A percentile compares a stretch with the other conserved stretches of the same genome.
Evolutionary conservation across 2,797 vertebrate species (phyloP).

Genomic region (Crocodylus rhombifer): DNA sequence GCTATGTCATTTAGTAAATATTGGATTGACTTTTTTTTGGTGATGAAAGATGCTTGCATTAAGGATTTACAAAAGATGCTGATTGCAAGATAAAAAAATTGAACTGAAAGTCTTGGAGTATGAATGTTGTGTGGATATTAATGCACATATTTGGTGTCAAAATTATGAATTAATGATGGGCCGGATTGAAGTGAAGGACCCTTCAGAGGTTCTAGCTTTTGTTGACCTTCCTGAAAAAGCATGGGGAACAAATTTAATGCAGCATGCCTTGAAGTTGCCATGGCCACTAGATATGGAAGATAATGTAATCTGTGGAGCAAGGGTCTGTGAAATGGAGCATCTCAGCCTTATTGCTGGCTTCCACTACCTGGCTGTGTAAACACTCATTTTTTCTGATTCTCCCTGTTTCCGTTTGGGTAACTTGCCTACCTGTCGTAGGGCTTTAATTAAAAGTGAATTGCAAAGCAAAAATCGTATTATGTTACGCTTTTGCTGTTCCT

Average conservation of each 20-base stretch:
- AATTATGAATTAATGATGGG: not conserved
- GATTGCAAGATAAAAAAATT: not conserved
- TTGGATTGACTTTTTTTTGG: not conserved
- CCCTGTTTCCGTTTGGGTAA: constrained; percentile 69
- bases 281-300: constrained; percentile 22
- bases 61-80: not conserved
- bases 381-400: constrained; percentile 73
- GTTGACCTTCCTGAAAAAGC: constrained; percentile 48
- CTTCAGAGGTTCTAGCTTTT: not conserved
- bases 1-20: not conserved
- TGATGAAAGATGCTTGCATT: not conserved
- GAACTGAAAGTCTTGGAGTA: not conserved
- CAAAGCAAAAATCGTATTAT: constrained; percentile 43
- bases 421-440: constrained; percentile 49
- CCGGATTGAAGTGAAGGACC: constrained; percentile 18
- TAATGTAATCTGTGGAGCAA: constrained; percentile 24
- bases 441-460: constrained; percentile 70
- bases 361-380: constrained; percentile 70
- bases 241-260: constrained; percentile 36
- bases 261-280: constrained; percentile 62
- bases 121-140: not conserved
- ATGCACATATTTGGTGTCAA: not conserved
- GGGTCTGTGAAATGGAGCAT: constrained; percentile 55
- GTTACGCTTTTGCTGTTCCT: constrained; percentile 59
- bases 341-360: constrained; percentile 70